A percentile compares a stretch with the other conserved stretches of the same genome.
Evolutionary conservation across 2,797 vertebrate species (phyloP).

Genomic region (Crotalus adamanteus): DNA sequence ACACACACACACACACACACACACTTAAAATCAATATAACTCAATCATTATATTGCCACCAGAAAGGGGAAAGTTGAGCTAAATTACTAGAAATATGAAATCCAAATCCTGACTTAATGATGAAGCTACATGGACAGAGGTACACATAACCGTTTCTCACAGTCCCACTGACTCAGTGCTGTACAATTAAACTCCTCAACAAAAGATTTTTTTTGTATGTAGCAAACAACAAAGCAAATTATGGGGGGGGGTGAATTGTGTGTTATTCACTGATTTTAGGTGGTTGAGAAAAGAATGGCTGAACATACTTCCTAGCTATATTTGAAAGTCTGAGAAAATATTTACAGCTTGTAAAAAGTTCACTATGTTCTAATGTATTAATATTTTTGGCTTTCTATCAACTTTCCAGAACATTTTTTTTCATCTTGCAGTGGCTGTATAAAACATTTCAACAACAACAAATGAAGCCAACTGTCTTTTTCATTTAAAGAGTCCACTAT

Average conservation of each 20-base stretch:
- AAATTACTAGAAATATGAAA: background rate
- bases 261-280: background rate
- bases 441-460: conserved; percentile 41
- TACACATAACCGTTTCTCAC: background rate
- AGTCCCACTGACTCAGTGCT: background rate
- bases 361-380: conserved; percentile 43
- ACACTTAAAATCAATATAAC: background rate
- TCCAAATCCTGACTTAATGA: background rate
- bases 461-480: conserved; percentile 56
- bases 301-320: background rate
- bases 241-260: background rate
- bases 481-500: conserved; percentile 54
- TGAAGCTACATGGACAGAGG: background rate
- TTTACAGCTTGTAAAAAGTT: conserved; percentile 48
- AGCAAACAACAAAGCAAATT: background rate
- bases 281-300: conserved; percentile 9
- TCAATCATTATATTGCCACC: background rate
- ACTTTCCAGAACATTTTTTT: conserved; percentile 39
- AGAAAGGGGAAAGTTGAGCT: background rate
- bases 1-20: too few relatives aligned
- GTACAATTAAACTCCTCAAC: background rate
- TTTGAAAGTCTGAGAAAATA: conserved; percentile 32
- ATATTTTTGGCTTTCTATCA: conserved; percentile 59
- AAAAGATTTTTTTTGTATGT: background rate
- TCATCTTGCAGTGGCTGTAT: conserved; percentile 55